Percentiles rank a stretch among this genome's conserved stretches.
phyloP scores from a whole-genome alignment of 2,888 invertebrate genomes.

The Lepetodrilus schrolli region DNA sequence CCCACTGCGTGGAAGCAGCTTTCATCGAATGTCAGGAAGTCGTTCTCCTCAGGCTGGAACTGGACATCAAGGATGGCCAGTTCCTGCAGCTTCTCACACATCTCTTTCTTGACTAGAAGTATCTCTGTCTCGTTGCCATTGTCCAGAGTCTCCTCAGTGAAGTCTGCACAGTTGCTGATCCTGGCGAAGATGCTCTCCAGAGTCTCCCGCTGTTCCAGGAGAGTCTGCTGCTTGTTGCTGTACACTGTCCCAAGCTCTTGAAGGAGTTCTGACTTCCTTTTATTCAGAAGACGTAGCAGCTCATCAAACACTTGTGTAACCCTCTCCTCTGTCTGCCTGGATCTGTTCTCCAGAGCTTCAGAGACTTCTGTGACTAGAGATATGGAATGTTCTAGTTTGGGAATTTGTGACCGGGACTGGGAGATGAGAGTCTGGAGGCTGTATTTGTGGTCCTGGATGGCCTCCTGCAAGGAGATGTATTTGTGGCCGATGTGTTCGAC shows the following conservation, averaged over 20 bases:
- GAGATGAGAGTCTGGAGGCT: constrained; percentile 67
- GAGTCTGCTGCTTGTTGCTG: constrained; percentile 69
- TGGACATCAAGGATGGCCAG: constrained; percentile 63
- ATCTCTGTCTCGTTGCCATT: constrained; percentile 77
- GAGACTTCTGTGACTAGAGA: constrained; percentile 62
- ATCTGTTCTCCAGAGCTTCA: constrained; percentile 56
- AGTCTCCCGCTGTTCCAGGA: constrained; percentile 72
- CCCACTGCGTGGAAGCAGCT: constrained; percentile 64
- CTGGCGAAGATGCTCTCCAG: constrained; percentile 74
- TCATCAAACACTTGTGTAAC: constrained; percentile 72
- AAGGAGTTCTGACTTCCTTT: constrained; percentile 70
- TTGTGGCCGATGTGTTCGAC: constrained; percentile 77
- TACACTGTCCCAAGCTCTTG: constrained; percentile 70
- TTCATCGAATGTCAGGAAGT: constrained; percentile 71
- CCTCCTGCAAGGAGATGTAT: constrained; percentile 75
- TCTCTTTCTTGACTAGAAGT: constrained; percentile 77
- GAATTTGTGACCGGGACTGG: constrained; percentile 71
- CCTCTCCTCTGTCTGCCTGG: constrained; percentile 63
- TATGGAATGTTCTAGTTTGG: constrained; percentile 70
- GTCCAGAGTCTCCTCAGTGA: constrained; percentile 77
- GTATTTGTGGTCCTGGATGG: constrained; percentile 75
- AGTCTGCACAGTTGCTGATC: constrained; percentile 76
- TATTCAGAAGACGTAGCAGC: constrained; percentile 66
- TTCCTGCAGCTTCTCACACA: constrained; percentile 75
- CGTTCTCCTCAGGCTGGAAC: constrained; percentile 73